Evolutionary conservation across 2,113 vertebrate species (phyloP), one percentile per base, ranked within the genome.

Genomic region (Oreochromis tanganicae): DNA sequence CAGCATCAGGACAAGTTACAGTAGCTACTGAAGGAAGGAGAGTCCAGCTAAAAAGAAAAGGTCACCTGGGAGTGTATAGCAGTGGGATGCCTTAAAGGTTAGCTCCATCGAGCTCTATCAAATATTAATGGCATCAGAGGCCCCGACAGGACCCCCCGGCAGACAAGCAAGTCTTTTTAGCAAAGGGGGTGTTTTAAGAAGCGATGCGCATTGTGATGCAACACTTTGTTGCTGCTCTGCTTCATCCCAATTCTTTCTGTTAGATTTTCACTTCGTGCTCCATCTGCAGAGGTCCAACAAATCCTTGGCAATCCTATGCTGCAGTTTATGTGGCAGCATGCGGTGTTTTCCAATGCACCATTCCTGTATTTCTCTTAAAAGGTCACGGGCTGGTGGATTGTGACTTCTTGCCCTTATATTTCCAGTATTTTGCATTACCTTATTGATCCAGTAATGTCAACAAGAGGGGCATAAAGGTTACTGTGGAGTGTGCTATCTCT

Each of bases 21-120:
- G 73, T 52, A 71, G 48, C 36, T 71, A 84, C 55, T 82, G 54
- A 84, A 85, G 81, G 34, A 91, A 68, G 52, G 56, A 90, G 86
- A 92, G 87, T 92, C 81, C 43, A 16, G 83, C 87, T 63, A 68
- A 82, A 89, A 85, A 84, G 80, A 91, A 95, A 96, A 96, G 94
- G 95, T 95, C 95, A 94, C 34, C 59, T 29, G 88, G 83, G 90
- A 90, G 82, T 78, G 82, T 80, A 54, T 84, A 91, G 90, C 91
- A 80, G 87, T 84, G 85, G 91, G 91, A 94, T 82, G 79, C 89
- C 82, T 90, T 94, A 95, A 96, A 96, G 95, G 95, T 96, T 94
- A 94, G 84, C 66, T 85, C 88, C 91, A 92, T 93, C 83, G 34
- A 63, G 83, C 88, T 86, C 85, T 84, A 95, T 96, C 94, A 94